Percentiles rank a stretch among this genome's conserved stretches.
phyloP scores from a whole-genome alignment of 2,113 vertebrate species.

The Perca schrenkii region DNA sequence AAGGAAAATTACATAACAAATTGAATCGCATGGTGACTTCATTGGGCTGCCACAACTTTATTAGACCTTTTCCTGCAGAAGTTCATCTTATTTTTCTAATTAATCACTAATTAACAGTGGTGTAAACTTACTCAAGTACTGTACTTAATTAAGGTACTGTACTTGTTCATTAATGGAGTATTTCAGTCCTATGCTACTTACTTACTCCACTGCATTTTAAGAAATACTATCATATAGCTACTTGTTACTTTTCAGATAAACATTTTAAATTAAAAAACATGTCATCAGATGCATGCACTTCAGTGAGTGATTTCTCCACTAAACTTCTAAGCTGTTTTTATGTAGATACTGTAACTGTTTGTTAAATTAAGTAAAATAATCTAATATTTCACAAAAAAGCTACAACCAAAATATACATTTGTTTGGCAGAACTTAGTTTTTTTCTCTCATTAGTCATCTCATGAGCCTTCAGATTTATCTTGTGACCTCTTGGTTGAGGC shows the following conservation, averaged over 20 bases:
- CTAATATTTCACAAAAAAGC: neutral
- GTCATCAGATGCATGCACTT: neutral
- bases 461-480: neutral
- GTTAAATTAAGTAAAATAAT: neutral
- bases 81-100: neutral
- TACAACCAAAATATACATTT: neutral
- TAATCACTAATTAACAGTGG: neutral
- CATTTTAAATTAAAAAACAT: neutral
- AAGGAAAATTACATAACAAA: neutral
- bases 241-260: neutral
- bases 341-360: neutral
- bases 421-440: neutral
- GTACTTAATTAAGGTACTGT: neutral
- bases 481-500: neutral
- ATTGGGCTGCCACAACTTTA: neutral
- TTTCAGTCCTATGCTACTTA: neutral
- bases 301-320: neutral
- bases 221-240: neutral
- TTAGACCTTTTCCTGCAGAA: neutral
- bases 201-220: neutral
- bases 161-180: neutral
- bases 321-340: neutral
- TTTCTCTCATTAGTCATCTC: neutral
- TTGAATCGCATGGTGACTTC: neutral
- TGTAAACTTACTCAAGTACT: neutral